These are phyloP conservation scores for Proteles cristata DNA, from an alignment of 2,113 vertebrate species.

Conservation along the genomic window DNA sequence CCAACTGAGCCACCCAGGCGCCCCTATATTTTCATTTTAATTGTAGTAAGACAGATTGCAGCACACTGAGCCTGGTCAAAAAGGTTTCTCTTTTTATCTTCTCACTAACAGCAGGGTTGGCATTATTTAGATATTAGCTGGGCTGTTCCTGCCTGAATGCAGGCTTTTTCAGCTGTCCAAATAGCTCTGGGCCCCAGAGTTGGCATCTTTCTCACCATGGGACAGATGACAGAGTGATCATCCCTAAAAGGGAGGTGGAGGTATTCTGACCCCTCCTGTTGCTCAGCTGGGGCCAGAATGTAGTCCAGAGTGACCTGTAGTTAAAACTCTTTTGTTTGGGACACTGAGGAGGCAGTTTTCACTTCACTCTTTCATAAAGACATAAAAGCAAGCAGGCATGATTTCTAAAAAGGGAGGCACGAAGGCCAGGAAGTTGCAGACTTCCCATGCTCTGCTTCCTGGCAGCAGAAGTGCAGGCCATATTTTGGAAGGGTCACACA, in stretches of 20 bases:
- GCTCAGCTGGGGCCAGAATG: background rate
- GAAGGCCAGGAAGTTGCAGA: background rate
- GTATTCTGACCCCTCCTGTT: background rate
- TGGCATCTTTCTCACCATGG: background rate
- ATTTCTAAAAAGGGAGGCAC: background rate
- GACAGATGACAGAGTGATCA: background rate
- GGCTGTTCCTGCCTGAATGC: background rate
- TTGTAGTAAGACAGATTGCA: constrained; percentile 13
- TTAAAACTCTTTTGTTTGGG: background rate
- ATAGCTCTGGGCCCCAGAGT: background rate
- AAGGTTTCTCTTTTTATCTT: background rate
- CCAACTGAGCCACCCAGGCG: too few relatives aligned
- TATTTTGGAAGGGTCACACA: background rate
- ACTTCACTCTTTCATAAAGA: background rate
- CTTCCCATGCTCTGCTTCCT: background rate
- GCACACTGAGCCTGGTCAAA: background rate
- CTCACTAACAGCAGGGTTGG: background rate
- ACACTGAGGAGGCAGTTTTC: background rate
- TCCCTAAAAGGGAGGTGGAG: background rate
- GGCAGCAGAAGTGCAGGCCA: background rate
- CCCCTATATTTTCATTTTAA: constrained; percentile 10
- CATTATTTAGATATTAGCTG: background rate
- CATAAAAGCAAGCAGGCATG: background rate
- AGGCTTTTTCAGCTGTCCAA: background rate
- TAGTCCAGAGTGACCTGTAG: background rate